phyloP scores from a whole-genome alignment of 2,888 invertebrate genomes.

The Eristalis arbustorum region DNA sequence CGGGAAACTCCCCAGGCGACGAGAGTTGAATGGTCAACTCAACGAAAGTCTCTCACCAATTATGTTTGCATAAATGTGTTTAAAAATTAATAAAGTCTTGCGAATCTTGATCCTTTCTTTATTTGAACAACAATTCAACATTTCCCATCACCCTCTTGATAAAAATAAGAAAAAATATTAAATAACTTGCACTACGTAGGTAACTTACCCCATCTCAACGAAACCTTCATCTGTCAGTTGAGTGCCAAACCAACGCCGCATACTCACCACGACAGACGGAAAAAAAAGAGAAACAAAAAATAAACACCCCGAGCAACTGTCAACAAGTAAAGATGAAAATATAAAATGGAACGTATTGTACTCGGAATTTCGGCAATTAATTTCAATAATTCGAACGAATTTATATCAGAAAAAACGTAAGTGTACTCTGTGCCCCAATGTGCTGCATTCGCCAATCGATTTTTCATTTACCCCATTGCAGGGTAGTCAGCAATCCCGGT shows the following conservation, averaged over 20 bases:
- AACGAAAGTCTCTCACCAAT: too few relatives aligned
- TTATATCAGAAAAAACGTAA: slow-evolving; percentile 75
- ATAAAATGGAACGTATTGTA: slow-evolving; percentile 77
- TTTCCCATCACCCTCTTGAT: too few relatives aligned
- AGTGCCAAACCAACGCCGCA: background rate
- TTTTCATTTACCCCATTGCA: background rate
- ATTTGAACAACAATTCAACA: too few relatives aligned
- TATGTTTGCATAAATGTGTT: background rate
- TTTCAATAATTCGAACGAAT: slow-evolving; percentile 73
- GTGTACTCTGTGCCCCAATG: background rate
- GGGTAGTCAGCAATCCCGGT: slow-evolving; percentile 22
- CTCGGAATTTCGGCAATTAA: slow-evolving; percentile 76
- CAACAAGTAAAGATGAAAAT: slow-evolving; percentile 68
- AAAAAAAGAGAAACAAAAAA: background rate
- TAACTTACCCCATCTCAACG: background rate
- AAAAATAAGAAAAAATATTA: too few relatives aligned
- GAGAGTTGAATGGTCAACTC: background rate
- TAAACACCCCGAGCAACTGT: background rate
- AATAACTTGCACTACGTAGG: too few relatives aligned
- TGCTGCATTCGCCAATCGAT: background rate
- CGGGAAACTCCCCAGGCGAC: background rate
- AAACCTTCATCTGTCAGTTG: slow-evolving; percentile 12
- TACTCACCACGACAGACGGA: slow-evolving; percentile 28
- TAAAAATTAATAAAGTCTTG: too few relatives aligned
- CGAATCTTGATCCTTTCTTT: too few relatives aligned